A percentile compares a stretch with the other conserved stretches of the same genome.
These are phyloP conservation scores for Zootermopsis nevadensis DNA, from an alignment of 2,888 invertebrate genomes.

Conservation along the genomic window DNA sequence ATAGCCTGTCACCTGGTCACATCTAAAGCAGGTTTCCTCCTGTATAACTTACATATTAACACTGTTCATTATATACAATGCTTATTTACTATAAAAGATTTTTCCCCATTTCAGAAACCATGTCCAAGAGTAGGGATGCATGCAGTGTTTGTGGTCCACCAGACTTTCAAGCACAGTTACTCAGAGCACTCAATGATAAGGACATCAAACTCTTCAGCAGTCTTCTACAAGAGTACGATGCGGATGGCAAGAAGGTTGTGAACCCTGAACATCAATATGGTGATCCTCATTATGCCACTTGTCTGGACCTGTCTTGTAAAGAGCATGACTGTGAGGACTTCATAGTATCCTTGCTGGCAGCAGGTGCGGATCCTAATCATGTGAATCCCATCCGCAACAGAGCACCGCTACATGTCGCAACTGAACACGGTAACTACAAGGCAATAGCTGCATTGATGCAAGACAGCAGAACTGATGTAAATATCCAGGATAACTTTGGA, in stretches of 20 bases:
- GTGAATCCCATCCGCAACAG: constrained; percentile 30
- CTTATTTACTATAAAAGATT: not conserved
- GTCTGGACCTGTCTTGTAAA: constrained; percentile 32
- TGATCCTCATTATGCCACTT: constrained; percentile 36
- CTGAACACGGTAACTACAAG: constrained; percentile 22
- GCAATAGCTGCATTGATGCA: constrained; percentile 29
- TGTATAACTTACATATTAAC: too few relatives aligned
- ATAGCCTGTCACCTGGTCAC: too few relatives aligned
- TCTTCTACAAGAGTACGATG: constrained; percentile 2
- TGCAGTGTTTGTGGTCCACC: not conserved
- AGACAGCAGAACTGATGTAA: constrained; percentile 25
- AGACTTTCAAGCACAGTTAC: constrained; percentile 16
- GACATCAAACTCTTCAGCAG: constrained; percentile 4
- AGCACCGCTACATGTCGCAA: constrained; percentile 27
- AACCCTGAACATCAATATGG: constrained; percentile 38
- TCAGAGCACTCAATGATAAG: constrained; percentile 18
- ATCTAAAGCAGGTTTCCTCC: too few relatives aligned
- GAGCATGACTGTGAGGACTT: constrained; percentile 17
- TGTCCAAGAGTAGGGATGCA: not conserved
- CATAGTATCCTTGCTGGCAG: not conserved
- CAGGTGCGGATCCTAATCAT: constrained; percentile 32
- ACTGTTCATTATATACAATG: too few relatives aligned
- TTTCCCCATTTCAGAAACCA: not conserved
- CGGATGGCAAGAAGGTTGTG: constrained; percentile 23
- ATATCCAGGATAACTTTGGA: constrained; percentile 32